Evolutionary conservation across 1,140 invertebrate genomes (phyloP).

Genomic region (Drosophila kanapiae): DNA sequence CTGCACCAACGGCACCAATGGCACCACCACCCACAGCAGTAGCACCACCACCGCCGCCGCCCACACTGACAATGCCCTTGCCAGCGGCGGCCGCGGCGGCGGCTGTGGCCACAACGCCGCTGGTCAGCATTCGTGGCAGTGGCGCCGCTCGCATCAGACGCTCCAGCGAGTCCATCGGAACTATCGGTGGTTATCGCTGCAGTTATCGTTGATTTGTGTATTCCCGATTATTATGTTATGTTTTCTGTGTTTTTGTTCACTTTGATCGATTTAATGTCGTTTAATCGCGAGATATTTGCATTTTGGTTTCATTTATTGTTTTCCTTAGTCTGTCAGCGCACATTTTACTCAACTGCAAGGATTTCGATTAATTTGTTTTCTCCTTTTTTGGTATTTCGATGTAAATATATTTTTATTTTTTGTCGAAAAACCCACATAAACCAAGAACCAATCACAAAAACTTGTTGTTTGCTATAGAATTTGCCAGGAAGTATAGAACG

Average conservation of each 20-base stretch:
- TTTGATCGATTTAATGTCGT: conserved; percentile 19
- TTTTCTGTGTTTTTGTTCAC: conserved; percentile 6
- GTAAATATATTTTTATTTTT: neutral
- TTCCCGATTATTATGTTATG: neutral
- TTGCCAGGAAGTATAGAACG: conserved; percentile 53
- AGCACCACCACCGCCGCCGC: conserved; percentile 86
- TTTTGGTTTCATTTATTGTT: conserved; percentile 41
- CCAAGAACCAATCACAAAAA: conserved; percentile 19
- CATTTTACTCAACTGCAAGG: conserved; percentile 68
- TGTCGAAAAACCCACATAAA: conserved; percentile 21
- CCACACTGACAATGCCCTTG: conserved; percentile 85
- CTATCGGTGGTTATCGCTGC: conserved; percentile 12
- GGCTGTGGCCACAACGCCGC: conserved; percentile 88
- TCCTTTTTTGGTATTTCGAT: conserved; percentile 7
- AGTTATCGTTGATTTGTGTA: conserved; percentile 26
- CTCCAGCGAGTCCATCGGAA: conserved; percentile 90
- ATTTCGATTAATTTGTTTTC: conserved; percentile 15
- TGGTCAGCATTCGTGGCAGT: conserved; percentile 88
- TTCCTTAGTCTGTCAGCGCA: conserved; percentile 46
- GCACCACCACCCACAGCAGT: conserved; percentile 38
- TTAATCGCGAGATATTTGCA: conserved; percentile 20
- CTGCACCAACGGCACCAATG: conserved; percentile 36
- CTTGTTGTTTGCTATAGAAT: conserved; percentile 47
- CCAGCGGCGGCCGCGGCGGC: conserved; percentile 71
- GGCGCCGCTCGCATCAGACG: conserved; percentile 90